A percentile compares a stretch with the other conserved stretches of the same genome.
phyloP scores from a whole-genome alignment of 2,888 invertebrate species.

The Cantharis lateralis region DNA sequence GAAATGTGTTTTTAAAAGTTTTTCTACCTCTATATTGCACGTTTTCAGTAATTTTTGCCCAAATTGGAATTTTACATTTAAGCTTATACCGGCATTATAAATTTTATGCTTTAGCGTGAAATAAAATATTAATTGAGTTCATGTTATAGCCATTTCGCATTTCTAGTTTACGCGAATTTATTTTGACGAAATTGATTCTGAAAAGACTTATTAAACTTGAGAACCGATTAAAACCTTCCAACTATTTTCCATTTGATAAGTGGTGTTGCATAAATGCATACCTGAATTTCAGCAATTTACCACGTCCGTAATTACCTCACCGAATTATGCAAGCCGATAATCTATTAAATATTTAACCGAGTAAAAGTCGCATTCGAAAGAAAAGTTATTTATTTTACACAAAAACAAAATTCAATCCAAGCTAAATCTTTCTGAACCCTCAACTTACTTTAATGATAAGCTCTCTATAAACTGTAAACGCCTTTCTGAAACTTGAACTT shows the following conservation, averaged over 20 bases:
- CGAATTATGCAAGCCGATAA: background rate
- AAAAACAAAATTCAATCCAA: background rate
- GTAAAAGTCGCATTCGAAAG: background rate
- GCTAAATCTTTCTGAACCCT: background rate
- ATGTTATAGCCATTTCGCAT: background rate
- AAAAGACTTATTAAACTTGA: background rate
- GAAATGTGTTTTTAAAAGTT: background rate
- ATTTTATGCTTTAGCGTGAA: background rate
- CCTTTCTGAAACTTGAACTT: background rate
- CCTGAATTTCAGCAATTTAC: background rate
- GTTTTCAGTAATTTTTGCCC: background rate
- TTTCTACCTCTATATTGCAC: background rate
- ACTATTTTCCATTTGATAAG: background rate
- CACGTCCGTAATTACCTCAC: background rate
- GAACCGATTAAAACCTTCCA: background rate
- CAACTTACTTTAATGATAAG: constrained; percentile 1
- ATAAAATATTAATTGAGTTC: background rate
- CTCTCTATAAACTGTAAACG: background rate
- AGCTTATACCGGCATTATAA: background rate
- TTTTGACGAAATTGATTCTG: background rate
- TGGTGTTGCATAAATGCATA: background rate
- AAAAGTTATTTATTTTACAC: background rate
- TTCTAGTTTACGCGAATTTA: background rate
- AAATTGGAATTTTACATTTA: background rate
- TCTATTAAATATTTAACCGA: background rate